phyloP scores from a whole-genome alignment of 2,797 vertebrate species.

The Pseudomugil gertrudae region DNA sequence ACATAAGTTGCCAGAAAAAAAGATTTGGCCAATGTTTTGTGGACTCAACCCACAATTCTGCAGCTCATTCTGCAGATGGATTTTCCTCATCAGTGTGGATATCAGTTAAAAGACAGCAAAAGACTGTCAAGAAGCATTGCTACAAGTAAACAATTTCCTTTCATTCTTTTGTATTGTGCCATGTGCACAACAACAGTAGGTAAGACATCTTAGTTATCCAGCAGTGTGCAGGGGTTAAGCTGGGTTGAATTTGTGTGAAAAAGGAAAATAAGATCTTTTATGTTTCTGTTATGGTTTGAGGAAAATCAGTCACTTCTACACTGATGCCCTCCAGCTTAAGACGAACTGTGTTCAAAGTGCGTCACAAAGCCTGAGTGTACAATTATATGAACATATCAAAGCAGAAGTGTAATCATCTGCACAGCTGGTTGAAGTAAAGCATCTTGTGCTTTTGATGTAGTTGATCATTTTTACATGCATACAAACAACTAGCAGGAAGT shows the following conservation, averaged over 20 bases:
- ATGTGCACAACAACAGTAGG: neutral
- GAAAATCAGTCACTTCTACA: conserved; percentile 12
- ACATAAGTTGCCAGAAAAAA: no score
- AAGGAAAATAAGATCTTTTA: conserved; percentile 41
- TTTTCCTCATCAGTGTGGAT: neutral
- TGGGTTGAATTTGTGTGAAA: conserved; percentile 52
- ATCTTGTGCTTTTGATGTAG: conserved; percentile 8
- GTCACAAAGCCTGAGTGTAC: conserved; percentile 46
- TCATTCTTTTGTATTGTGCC: neutral
- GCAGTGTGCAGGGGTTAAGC: conserved; percentile 32
- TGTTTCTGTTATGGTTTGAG: conserved; percentile 26
- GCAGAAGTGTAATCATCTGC: conserved; percentile 42
- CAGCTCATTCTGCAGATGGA: neutral
- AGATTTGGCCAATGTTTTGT: neutral
- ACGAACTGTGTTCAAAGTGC: conserved; percentile 19
- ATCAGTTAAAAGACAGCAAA: no score
- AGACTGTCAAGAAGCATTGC: neutral
- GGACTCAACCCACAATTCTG: neutral
- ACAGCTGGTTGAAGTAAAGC: conserved; percentile 36
- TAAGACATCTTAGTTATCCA: conserved; percentile 23
- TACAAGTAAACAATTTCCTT: neutral
- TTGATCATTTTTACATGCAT: neutral
- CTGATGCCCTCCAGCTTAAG: conserved; percentile 13
- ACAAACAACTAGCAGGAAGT: conserved; percentile 25
- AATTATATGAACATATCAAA: conserved; percentile 47